Base-by-base conservation (phyloP, 2,797 vertebrate species). In the Gallinago nigripennis region DNA sequence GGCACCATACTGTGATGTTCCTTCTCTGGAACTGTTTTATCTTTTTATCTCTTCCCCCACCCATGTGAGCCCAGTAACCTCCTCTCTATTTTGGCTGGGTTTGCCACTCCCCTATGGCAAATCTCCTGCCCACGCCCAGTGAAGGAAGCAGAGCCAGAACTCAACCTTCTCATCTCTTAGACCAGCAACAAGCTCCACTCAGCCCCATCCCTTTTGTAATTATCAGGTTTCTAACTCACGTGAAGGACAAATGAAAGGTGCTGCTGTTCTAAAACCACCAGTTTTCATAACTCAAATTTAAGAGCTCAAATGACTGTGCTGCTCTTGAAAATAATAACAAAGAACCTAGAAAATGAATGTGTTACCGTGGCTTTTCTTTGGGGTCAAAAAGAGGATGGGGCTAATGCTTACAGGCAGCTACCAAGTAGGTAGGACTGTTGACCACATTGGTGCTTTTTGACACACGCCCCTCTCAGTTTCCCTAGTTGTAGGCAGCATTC, bases 211-310 rank as follows among this genome's bases (percentile, higher is more conserved):
- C 58, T 95, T 96, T 97, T 96, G 75, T 95, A 96, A 96, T 80
- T 87, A 95, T 50, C 83, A 87, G 88, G 75, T 96, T 97, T 97
- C 82, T 97, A 96, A 95, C 50, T 88, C 77, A 80, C 16, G 61
- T 88, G 96, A 97, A 94, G 82, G 94, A 94, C 66, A 94, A 90
- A 86, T 84, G 95, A 96, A 95, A 96, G 96, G 96, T 97, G 94
- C 96, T 97, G 79, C 86, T 92, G 51, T 97, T 95, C 88, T 93
- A 96, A 45, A 71, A 83, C 45, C 71, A 79, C 77, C 45, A 43
- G 58, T 95, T 96, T 94, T 97, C 89, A 84, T 79, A 95, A 92
- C 86, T 96, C 39, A 81, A 43, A 92, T 94, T 88, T 88, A 91
- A 95, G 89, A 96, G 85, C 75, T 92, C 1, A 2, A 84, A 88